A percentile compares a stretch with the other conserved stretches of the same genome.
phyloP scores from a whole-genome alignment of 2,888 invertebrate genomes.

The Pseudoips prasinana region DNA sequence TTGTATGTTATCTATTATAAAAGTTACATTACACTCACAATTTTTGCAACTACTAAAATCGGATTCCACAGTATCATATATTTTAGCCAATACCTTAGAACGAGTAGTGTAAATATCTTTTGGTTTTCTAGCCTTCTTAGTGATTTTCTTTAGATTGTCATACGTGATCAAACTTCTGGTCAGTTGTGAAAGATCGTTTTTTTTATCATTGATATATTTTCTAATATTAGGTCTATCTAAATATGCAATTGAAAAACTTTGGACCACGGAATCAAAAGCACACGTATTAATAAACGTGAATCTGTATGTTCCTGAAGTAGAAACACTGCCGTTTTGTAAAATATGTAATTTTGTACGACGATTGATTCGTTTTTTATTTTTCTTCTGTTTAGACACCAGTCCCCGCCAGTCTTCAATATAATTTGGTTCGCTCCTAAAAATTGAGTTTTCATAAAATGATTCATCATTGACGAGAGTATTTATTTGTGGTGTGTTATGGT shows the following conservation, averaged over 20 bases:
- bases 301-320: slow-evolving; percentile 5
- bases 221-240: slow-evolving; percentile 11
- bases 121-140: slow-evolving; percentile 13
- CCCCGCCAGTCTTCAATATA: slow-evolving; percentile 17
- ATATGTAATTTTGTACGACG: slow-evolving; percentile 8
- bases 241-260: slow-evolving; percentile 16
- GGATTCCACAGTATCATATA: slow-evolving; percentile 14
- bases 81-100: slow-evolving; percentile 11
- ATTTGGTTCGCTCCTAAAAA: slow-evolving; percentile 12
- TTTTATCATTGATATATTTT: slow-evolving; percentile 10
- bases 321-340: slow-evolving; percentile 7
- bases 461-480: slow-evolving; percentile 10
- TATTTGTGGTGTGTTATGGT: slow-evolving; percentile 13
- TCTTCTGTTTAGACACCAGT: slow-evolving; percentile 11
- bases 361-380: slow-evolving; percentile 14
- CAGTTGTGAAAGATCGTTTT: slow-evolving; percentile 13
- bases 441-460: slow-evolving; percentile 13
- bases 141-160: slow-evolving; percentile 13
- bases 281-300: slow-evolving; percentile 13
- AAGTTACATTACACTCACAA: slow-evolving; percentile 15
- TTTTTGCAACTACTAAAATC: slow-evolving; percentile 14
- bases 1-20: slow-evolving; percentile 15
- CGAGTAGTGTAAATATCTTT: slow-evolving; percentile 13
- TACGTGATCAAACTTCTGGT: slow-evolving; percentile 12
- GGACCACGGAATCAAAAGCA: slow-evolving; percentile 16